Base-by-base conservation (phyloP, 1,140 invertebrate genomes). In the Drosophila pseudoananassae region DNA sequence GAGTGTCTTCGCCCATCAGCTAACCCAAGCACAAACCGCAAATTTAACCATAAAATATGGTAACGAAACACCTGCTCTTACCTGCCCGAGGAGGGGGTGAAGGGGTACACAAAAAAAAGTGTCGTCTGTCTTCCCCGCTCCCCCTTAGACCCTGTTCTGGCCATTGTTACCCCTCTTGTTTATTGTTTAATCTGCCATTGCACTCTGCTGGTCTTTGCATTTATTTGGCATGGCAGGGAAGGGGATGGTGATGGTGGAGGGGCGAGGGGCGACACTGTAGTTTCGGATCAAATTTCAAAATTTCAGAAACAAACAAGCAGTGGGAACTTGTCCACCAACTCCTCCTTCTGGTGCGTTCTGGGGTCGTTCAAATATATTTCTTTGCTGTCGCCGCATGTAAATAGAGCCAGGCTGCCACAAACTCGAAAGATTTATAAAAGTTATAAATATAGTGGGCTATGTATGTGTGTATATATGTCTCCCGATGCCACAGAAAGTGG, bases 11-110 rank as follows among this genome's bases (percentile, higher is more conserved):
- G 43, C 8, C 64, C 76, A 79, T 69, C 64, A 52, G 55, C 70
- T 33, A 53, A 51, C 29, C 49, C 43, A 40, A 38, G 61, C 61
- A 43, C 33, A 70, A 49, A 72, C 60, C 68, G 65, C 47, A 75
- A 74, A 75, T 82, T 85, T 87, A 79, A 79, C 54, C 74, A 81
- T 87, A 87, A 87, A 87, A 81, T 85, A 74, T 87, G 82, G 77
- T 71, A 85, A 78, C 57, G 60, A 87, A 88, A 85, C 82, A 85
- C 83, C 82, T 85, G 82, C 82, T 73, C 69, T 51, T 71, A 84
- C 80, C 79, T 83, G 80, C 25, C 38, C 55, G 15, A 43, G 6
- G 20, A 20, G 20, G 3, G 3, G 20, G 20, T 20, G 20, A 3
- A 20, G n/a, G 65, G 49, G 43, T 3, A 12, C 38, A 15, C 40